Base-by-base conservation (phyloP, 1,140 invertebrate genomes). In the Gryon sp. region DNA sequence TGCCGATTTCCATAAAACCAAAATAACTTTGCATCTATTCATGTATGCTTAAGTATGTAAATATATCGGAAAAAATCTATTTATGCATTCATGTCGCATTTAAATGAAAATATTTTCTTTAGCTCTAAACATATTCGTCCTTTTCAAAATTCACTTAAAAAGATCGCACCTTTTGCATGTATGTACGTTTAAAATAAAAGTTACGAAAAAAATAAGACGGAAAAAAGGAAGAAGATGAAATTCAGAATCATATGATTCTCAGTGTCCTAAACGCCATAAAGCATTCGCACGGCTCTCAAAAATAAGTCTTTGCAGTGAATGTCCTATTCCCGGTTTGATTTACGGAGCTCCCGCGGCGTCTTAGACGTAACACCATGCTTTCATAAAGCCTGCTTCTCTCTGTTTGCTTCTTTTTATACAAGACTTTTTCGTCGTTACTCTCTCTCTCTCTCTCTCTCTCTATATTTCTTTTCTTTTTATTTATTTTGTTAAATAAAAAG, bases 231-330 rank as follows among this genome's bases (percentile, higher is more conserved):
- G 32, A 32, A 43, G 16, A 20, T 15, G 15, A 28, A 65, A 74
- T 74, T 52, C 14, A 50, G 60, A 65, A 65, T 74, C 50, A 43
- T 28, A 63, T 62, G 50, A 48, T 60, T 68, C 45, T 28, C 11
- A 1, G 26, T 48, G 59, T 78, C 72, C 66, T 65, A 74, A 78
- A 73, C 59, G 52, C 60, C 28, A 74, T 60, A 66, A 74, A 66
- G 53, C 53, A 63, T 60, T 38, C 46, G 14, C 22, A 46, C 45
- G 60, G 46, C 28, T 60, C 32, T 66, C 53, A 36, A 74, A 74
- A 74, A 53, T 66, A 66, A 74, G 70, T 66, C 46, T 55, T 68
- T 52, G 62, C 55, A 55, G 40, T 55, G 62, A 66, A 75, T 68
- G 62, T 68, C 72, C 53, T 66, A 62, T 74, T 59, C 30, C 46